Evolutionary conservation across 53 echinoderm and acorn worm species (phyloP).

Genomic region (Luidia sarsii): DNA sequence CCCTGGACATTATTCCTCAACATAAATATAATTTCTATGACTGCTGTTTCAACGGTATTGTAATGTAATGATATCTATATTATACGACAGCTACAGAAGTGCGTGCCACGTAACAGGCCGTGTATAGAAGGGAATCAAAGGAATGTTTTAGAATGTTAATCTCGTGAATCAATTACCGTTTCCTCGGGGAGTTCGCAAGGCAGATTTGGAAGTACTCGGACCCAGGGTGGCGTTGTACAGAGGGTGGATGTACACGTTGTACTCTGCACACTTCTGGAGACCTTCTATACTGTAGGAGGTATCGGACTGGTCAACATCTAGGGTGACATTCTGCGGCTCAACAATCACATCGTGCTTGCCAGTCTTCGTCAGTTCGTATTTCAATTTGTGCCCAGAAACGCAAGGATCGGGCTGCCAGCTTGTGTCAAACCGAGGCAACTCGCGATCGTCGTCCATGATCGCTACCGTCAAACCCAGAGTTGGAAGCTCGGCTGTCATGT

Average conservation of each 20-base stretch:
- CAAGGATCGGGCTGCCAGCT: neutral
- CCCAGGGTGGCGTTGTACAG: neutral
- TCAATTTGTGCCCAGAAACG: neutral
- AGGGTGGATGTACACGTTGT: neutral
- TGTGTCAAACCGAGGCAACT: no score
- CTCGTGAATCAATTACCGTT: neutral
- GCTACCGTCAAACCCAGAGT: no score
- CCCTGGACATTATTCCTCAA: no score
- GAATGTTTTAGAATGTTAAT: no score
- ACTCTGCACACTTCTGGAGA: neutral
- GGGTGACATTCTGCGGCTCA: neutral
- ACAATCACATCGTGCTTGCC: neutral
- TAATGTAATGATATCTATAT: no score
- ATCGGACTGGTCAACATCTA: neutral
- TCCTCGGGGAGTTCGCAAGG: neutral
- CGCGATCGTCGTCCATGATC: no score
- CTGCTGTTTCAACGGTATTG: no score
- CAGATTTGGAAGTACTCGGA: neutral
- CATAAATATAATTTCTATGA: no score
- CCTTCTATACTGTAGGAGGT: neutral
- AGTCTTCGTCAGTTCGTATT: neutral
- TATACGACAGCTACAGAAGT: no score
- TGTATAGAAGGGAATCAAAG: no score
- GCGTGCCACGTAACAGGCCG: no score
- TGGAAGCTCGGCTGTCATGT: no score